Base-by-base conservation (phyloP, 2,888 invertebrate species). In the Drosophila limbata region DNA sequence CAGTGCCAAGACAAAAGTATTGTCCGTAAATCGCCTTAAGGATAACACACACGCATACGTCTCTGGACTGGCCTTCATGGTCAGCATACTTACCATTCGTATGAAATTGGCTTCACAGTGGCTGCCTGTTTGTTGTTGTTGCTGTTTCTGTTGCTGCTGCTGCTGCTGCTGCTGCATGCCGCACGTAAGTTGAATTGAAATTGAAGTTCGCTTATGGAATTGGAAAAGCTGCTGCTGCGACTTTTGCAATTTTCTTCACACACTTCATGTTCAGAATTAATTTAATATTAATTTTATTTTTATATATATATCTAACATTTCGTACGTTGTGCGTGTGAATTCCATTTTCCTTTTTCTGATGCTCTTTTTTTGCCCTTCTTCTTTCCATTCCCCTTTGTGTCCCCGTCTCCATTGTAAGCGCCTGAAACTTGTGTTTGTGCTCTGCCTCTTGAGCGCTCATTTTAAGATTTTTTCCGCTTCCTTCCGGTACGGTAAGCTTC, bases 271-370 rank as follows among this genome's bases (percentile, higher is more conserved):
- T 77, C 88, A 82, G 85, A 89, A 86, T 89, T 86, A 86, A 86
- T 89, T 86, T 89, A 89, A 86, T 89, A 89, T 89, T 86, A 86
- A 86, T 86, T 86, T 85, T 87, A 85, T 88, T 85, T 87, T 76
- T 82, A 66, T 78, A 69, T 73, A 60, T 56, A 44, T 50, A 57
- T 67, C 45, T 62, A 53, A 53, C 67, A 68, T 64, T 67, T 69
- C 74, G 56, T 69, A 52, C 45, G 60, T 53, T 73, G 45, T 65
- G 52, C 44, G 56, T 48, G 53, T 55, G 73, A 61, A 56, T 48
- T 56, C 13, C 48, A 37, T 56, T 56, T 48, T 60, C 31, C 39
- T 35, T 57, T 55, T 42, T 28, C 59, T 48, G 40, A 56, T 67
- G 59, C 68, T 65, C 59, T 70, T 66, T 64, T 65, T 40, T 33